Base-by-base conservation (phyloP, 2,113 vertebrate species). In the Anhinga rufa region DNA sequence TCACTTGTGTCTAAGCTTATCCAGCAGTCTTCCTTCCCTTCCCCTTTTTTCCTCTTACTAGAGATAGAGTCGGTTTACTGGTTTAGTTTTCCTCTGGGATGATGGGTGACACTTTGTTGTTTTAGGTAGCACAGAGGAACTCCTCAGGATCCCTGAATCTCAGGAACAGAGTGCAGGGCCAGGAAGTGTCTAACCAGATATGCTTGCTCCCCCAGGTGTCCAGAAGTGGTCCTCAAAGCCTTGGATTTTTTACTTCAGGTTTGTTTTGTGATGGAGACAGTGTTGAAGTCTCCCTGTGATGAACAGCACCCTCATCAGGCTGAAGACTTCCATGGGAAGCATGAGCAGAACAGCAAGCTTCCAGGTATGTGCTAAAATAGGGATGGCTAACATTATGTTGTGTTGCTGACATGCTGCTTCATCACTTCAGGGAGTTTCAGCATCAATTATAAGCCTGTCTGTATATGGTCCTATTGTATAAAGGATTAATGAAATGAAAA, bases 261-360 rank as follows among this genome's bases (percentile, higher is more conserved):
- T 87, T n/a, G 16, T 72, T 96, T 68, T 80, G 76, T 78, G 86
- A 97, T 98, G 98, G 98, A 98, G 70, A 46, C 83, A 0, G 38
- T 51, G 46, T n/a, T 95, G 91, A 95, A 95, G 57, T 20, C 94
- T 88, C 80, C 32, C 64, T 76, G 93, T 60, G 95, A 97, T 20
- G 96, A 98, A 86, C 97, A 98, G 58, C 71, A 86, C 97, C 96
- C 94, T 81, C 96, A 88, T 82, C 98, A 96, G 92, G 92, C 81
- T 68, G 98, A 96, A 76, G 95, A 94, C 40, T 82, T 96, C 6
- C 90, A 71, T 8, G 74, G 77, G 80, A 98, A 95, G 76, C 58
- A 62, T 2, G 98, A 98, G 48, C 97, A 96, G 94, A 97, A 34
- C 95, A 93, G 92, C 76, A 98, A 97, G 79, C 88, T 97, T 57